phyloP scores from a whole-genome alignment of 1,140 invertebrate genomes.

The Hestina assimilis region DNA sequence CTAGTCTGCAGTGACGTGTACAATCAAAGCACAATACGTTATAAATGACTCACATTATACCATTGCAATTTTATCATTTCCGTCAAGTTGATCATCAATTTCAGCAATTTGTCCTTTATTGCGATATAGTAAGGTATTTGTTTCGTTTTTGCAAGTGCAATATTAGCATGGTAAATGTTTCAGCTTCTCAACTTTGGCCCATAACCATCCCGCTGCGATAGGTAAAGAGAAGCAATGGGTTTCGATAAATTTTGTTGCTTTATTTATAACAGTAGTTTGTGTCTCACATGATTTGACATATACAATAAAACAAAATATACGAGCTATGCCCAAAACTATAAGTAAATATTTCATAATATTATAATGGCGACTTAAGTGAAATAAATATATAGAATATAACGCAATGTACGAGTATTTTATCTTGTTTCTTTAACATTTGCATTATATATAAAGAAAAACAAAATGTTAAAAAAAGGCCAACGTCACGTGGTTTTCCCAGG shows the following conservation, averaged over 20 bases:
- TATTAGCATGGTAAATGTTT: not conserved
- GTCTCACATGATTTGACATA: constrained; percentile 29
- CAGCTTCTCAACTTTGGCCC: constrained; percentile 32
- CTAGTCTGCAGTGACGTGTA: constrained; percentile 60
- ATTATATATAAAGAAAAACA: too few species aligned
- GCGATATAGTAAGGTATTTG: constrained; percentile 11
- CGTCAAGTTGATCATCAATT: not conserved
- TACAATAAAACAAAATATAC: constrained; percentile 24
- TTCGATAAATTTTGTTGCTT: constrained; percentile 56
- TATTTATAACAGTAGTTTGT: constrained; percentile 43
- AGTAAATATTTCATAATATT: not conserved
- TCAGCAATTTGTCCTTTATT: constrained; percentile 25
- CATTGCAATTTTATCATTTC: constrained; percentile 25
- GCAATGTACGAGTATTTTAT: too few species aligned
- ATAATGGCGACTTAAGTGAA: not conserved
- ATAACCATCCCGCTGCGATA: constrained; percentile 68
- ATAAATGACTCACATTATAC: constrained; percentile 68
- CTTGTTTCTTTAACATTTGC: too few species aligned
- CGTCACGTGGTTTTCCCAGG: constrained; percentile 32
- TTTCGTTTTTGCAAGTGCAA: not conserved
- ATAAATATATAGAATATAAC: too few species aligned
- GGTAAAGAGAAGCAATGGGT: constrained; percentile 60
- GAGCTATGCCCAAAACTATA: not conserved
- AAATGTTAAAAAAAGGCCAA: constrained; percentile 28
- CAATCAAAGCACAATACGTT: constrained; percentile 76